Evolutionary conservation across 2,888 invertebrate genomes (phyloP).

Genomic region (Cosmorhoe ocellata): DNA sequence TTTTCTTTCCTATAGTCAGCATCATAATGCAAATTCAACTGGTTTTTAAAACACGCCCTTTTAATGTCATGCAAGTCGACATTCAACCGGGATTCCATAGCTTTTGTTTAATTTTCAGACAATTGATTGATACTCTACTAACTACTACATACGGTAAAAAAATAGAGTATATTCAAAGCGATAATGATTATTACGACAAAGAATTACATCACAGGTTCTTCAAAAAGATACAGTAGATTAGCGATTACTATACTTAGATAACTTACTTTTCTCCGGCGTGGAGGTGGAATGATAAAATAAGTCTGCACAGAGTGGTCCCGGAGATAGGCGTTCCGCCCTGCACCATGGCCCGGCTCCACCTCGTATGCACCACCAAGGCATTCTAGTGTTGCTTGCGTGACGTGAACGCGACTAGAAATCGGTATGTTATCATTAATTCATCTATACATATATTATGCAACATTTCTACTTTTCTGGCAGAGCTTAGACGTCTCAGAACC

Average conservation of each 20-base stretch:
- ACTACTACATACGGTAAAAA: neutral
- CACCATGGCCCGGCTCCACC: conserved; percentile 94
- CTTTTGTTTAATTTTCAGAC: conserved; percentile 14
- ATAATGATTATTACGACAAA: too few species aligned
- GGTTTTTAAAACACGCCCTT: conserved; percentile 15
- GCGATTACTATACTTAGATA: too few species aligned
- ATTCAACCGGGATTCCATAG: conserved; percentile 6
- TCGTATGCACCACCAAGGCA: conserved; percentile 94
- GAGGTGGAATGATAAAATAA: conserved; percentile 94
- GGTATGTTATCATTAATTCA: conserved; percentile 13
- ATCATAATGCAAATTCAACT: conserved; percentile 12
- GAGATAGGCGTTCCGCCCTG: conserved; percentile 90
- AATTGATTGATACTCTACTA: conserved; percentile 7
- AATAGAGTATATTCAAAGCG: neutral
- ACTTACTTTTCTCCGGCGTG: conserved; percentile 91
- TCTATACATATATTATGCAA: too few species aligned
- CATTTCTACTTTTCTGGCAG: too few species aligned
- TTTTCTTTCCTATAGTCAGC: too few species aligned
- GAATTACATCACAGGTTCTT: too few species aligned
- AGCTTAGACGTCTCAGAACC: too few species aligned
- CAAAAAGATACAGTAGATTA: too few species aligned
- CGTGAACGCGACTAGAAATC: conserved; percentile 87
- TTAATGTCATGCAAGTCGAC: conserved; percentile 12
- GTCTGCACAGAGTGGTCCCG: conserved; percentile 93
- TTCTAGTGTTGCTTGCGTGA: conserved; percentile 92